Conservation (phyloP, 2,888 invertebrate species). For the Drosophila mimetica region DNA sequence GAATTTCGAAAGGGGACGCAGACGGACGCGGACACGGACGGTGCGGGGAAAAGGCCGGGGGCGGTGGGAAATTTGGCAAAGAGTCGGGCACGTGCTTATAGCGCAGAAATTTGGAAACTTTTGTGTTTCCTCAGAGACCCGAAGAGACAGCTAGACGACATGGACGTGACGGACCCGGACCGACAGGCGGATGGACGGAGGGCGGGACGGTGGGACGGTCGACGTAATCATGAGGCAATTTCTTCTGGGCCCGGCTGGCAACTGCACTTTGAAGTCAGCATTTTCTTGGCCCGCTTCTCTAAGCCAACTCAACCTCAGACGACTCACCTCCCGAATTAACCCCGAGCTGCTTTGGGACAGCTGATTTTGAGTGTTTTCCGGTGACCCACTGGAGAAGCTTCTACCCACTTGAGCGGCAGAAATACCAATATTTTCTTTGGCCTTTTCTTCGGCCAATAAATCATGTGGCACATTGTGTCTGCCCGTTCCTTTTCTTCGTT, state of each 20-base stretch:
- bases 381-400: conserved; percentile 59
- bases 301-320: conserved; percentile 17
- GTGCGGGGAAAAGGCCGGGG: conserved; percentile 26
- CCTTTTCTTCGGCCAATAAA: conserved; percentile 62
- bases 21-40: conserved; percentile 8
- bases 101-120: conserved; percentile 69
- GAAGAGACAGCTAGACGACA: conserved; percentile 69
- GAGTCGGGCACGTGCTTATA: conserved; percentile 71
- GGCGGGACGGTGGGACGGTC: conserved; percentile 39
- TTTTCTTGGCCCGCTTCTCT: conserved; percentile 41
- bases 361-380: conserved; percentile 58
- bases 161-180: conserved; percentile 61
- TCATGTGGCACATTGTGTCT: conserved; percentile 60
- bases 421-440: conserved; percentile 35
- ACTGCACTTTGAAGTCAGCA: conserved; percentile 66
- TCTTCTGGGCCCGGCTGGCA: conserved; percentile 59
- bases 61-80: conserved; percentile 60
- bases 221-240: conserved; percentile 75
- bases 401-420: conserved; percentile 24
- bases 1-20: conserved; percentile 70
- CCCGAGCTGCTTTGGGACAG: conserved; percentile 47
- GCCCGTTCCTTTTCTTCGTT: conserved; percentile 20
- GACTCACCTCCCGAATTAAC: conserved; percentile 23
- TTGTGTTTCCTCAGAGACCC: conserved; percentile 71
- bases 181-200: conserved; percentile 6